Evolutionary conservation across 2,113 vertebrate species (phyloP).

Genomic region (Hypocryptadius cinnamomeus): DNA sequence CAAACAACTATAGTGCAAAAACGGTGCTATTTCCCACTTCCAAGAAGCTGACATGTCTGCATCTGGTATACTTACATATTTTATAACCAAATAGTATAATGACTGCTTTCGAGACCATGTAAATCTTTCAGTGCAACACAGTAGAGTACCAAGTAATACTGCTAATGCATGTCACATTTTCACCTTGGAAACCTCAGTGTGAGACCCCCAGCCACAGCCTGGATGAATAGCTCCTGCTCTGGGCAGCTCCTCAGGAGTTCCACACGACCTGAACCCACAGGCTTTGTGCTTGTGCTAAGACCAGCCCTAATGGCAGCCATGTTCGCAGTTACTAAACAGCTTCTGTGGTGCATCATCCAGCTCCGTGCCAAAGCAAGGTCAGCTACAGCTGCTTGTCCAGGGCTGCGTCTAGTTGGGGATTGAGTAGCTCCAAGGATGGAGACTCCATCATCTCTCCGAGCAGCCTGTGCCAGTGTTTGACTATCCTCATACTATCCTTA

Average conservation of each 20-base stretch:
- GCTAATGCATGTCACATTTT: neutral
- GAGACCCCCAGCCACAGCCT: neutral
- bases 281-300: neutral
- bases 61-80: neutral
- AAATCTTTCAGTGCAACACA: neutral
- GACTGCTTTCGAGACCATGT: neutral
- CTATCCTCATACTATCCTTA: neutral
- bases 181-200: neutral
- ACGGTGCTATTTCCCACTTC: neutral
- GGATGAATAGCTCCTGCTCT: neutral
- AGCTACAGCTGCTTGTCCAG: neutral
- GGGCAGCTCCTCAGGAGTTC: neutral
- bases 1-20: neutral
- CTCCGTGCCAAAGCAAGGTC: neutral
- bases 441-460: neutral
- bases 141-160: neutral
- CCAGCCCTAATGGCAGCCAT: neutral
- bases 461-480: neutral
- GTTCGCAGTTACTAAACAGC: neutral
- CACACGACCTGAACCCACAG: neutral
- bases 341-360: accelerated
- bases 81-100: neutral
- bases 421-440: neutral
- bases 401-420: neutral
- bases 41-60: neutral